These are phyloP conservation scores for Leucania comma DNA, from an alignment of 2,888 invertebrate species.

Conservation along the genomic window DNA sequence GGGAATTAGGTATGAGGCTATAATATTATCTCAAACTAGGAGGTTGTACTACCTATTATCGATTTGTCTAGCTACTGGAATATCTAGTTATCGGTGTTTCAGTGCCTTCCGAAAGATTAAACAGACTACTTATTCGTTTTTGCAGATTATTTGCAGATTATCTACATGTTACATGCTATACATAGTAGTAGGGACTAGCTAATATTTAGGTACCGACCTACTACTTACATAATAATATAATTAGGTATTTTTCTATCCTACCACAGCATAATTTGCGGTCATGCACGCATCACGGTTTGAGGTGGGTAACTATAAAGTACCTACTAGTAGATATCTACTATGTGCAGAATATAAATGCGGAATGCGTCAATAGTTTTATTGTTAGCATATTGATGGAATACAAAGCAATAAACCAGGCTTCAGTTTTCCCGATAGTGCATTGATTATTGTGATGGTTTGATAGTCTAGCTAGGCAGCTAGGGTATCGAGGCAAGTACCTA, in stretches of 20 bases:
- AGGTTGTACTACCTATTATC: no score
- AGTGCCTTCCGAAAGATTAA: no score
- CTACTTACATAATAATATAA: background rate
- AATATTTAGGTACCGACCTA: background rate
- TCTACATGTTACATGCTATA: no score
- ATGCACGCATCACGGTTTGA: background rate
- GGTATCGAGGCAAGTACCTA: background rate
- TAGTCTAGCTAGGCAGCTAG: background rate
- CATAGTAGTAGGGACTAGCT: no score
- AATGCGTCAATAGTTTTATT: conserved; percentile 44
- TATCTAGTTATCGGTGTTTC: no score
- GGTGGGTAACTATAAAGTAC: background rate
- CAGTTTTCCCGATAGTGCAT: conserved; percentile 22
- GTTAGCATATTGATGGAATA: conserved; percentile 29
- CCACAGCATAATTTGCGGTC: background rate
- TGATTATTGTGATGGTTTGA: conserved; percentile 27
- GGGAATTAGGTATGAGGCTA: no score
- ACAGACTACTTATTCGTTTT: no score
- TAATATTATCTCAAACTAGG: no score
- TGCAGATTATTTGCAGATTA: no score
- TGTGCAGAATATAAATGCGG: conserved; percentile 13
- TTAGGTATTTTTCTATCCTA: no score
- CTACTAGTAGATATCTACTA: background rate
- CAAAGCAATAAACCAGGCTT: conserved; percentile 24
- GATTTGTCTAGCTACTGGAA: no score